Conservation (phyloP, 2,797 vertebrate species). For the Coluber constrictor region DNA sequence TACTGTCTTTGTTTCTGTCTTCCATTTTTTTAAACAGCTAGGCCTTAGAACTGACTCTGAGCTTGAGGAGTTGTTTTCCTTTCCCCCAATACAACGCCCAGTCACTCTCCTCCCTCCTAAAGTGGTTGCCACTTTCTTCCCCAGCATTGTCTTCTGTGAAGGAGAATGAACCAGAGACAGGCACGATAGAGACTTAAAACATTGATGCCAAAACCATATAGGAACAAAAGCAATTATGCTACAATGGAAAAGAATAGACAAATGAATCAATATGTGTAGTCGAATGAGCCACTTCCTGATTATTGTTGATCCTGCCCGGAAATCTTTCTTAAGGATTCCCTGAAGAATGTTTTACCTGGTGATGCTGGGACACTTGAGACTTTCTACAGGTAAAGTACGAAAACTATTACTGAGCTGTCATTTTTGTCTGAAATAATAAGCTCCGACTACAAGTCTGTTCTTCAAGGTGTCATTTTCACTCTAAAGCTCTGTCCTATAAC, state of each 20-base stretch:
- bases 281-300: background rate
- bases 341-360: background rate
- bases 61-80: background rate
- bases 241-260: background rate
- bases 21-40: background rate
- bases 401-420: background rate
- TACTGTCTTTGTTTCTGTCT: conserved; percentile 40
- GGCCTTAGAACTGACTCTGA: background rate
- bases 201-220: background rate
- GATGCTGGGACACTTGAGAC: background rate
- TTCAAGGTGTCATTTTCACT: background rate
- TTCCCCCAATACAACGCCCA: background rate
- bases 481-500: background rate
- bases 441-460: background rate
- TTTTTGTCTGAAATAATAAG: background rate
- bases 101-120: background rate
- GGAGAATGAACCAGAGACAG: background rate
- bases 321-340: background rate
- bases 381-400: background rate
- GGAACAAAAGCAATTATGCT: background rate
- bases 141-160: background rate
- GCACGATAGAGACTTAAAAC: background rate
- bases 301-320: background rate
- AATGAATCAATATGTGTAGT: background rate
- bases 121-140: background rate